phyloP scores from a whole-genome alignment of 2,113 vertebrate genomes.

The Elgaria multicarinata region DNA sequence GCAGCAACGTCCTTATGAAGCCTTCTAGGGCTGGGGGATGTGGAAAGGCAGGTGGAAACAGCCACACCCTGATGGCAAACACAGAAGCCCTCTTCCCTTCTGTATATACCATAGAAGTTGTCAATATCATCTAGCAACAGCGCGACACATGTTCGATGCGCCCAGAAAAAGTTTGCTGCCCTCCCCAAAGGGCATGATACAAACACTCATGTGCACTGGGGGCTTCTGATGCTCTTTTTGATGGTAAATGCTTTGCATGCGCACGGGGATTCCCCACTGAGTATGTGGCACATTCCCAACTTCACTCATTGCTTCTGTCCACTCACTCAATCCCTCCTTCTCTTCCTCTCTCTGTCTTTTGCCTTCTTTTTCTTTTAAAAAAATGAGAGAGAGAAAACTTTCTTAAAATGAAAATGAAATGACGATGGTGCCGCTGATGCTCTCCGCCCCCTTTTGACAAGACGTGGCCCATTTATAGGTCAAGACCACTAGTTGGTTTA shows the following conservation, averaged over 20 bases:
- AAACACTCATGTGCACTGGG: background rate
- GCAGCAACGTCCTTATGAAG: too few species aligned
- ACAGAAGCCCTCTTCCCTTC: too few species aligned
- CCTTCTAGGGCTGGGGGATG: too few species aligned
- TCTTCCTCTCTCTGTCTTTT: background rate
- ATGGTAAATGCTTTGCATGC: constrained; percentile 12
- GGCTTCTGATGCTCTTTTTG: background rate
- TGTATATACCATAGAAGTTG: too few species aligned
- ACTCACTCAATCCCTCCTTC: background rate
- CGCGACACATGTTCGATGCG: background rate
- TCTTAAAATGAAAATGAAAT: background rate
- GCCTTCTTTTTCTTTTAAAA: background rate
- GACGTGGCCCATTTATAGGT: background rate
- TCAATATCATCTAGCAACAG: too few species aligned
- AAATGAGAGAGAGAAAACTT: background rate
- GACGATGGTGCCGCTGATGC: too few species aligned
- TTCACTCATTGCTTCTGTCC: background rate
- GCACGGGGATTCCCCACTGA: background rate
- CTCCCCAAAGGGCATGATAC: background rate
- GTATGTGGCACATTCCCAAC: background rate
- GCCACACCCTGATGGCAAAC: too few species aligned
- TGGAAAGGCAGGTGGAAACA: too few species aligned
- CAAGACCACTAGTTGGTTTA: background rate
- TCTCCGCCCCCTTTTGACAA: background rate
- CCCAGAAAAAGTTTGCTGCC: background rate